Evolutionary conservation across 2,113 vertebrate species (phyloP), one percentile per base, ranked within the genome.

Genomic region (Neodon shergylaensis): DNA sequence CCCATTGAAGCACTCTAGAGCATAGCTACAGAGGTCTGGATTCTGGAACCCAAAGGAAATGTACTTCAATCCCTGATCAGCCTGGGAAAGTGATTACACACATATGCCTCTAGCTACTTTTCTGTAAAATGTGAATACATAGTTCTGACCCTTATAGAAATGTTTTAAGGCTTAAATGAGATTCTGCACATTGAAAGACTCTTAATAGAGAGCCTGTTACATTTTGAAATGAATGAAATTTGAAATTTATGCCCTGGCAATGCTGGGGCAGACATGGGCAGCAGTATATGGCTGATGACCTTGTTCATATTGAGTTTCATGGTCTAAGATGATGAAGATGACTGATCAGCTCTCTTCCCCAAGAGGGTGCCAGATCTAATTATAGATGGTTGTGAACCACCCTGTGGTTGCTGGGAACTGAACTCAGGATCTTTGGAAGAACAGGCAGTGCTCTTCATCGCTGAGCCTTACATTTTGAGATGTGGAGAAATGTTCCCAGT

Each of bases 111-210:
- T 1, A 0, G 82, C 88, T 79, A 79, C 9, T 84, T 12, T 42
- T 68, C 13, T 95, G 24, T 91, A 78, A 76, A 24, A 31, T 49
- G 3, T 11, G 39, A 63, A 63, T 79, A 68, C 47, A 54, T n/a
- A 74, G 44, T 72, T 44, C 7, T 54, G 70, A 68, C 31, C 68
- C 33, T 63, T 84, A 47, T 1, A 94, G 9, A 90, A 11, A 6
- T 42, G 36, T 83, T 88, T 72, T 33, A 84, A 93, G 31, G 44
- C 81, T 77, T 47, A 81, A 79, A 31, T 90, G 58, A 96, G 72
- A 85, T 49, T 79, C 5, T 13, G 11, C 1, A 44, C 22, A 21
- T 58, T 70, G 33, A 86, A 89, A 61, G n/a, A 63, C 65, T 42
- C 44, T 96, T 90, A 83, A 17, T 31, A 14, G 0, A 54, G 12